Conservation (phyloP, 2,888 invertebrate species). For the Clitarchus hookeri region DNA sequence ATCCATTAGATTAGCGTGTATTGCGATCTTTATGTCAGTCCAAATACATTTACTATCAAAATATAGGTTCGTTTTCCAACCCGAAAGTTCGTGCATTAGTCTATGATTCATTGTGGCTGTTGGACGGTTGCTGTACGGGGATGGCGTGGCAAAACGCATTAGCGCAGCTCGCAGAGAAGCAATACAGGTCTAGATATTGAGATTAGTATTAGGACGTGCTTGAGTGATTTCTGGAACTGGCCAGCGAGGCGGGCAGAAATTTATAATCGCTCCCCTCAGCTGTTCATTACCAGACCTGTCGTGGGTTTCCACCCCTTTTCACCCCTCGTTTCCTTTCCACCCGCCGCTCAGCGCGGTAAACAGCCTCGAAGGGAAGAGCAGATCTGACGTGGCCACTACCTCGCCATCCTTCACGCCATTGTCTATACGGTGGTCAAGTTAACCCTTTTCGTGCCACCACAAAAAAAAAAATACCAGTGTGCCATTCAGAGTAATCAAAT, state of each 20-base stretch:
- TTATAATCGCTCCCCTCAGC: conserved; percentile 23
- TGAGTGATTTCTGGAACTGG: conserved; percentile 26
- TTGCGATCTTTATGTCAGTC: too few relatives aligned
- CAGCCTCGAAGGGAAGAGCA: neutral
- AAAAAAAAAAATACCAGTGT: too few relatives aligned
- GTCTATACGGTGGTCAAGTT: neutral
- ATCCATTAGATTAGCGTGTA: too few relatives aligned
- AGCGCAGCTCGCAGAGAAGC: conserved; percentile 23
- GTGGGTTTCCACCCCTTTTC: neutral
- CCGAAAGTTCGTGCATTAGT: too few relatives aligned
- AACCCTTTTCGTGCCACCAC: too few relatives aligned
- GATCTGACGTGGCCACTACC: neutral
- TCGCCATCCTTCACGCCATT: neutral
- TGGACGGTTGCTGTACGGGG: neutral
- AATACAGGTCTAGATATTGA: conserved; percentile 22
- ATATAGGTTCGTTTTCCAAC: too few relatives aligned
- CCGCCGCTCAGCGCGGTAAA: neutral
- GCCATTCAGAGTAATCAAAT: too few relatives aligned
- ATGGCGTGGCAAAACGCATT: conserved; percentile 15
- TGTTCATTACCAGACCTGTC: conserved; percentile 22
- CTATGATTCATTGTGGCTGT: neutral
- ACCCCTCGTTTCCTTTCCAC: neutral
- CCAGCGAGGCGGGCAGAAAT: conserved; percentile 19
- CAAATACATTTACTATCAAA: too few relatives aligned
- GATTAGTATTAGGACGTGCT: conserved; percentile 23